These are phyloP conservation scores for Melitaea cinxia DNA, from an alignment of 1,140 invertebrate genomes.

Conservation along the genomic window DNA sequence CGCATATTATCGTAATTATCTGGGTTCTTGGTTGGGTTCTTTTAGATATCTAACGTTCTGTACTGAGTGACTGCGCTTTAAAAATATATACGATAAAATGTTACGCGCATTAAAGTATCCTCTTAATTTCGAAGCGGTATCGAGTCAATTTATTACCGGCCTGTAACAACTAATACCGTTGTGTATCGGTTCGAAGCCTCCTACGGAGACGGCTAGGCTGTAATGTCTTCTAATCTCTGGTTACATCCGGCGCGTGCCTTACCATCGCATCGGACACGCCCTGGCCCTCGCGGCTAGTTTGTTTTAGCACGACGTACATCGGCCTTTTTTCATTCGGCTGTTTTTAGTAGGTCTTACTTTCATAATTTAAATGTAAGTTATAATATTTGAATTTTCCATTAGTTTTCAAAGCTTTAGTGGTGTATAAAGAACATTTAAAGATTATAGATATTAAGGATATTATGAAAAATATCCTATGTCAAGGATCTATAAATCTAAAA, in stretches of 20 bases:
- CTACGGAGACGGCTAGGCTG: slow-evolving; percentile 24
- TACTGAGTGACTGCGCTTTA: too few species aligned
- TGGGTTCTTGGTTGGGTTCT: too few species aligned
- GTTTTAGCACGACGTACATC: slow-evolving; percentile 56
- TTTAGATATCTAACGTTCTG: too few species aligned
- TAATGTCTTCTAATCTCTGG: slow-evolving; percentile 41
- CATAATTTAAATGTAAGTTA: not conserved
- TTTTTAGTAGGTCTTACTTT: slow-evolving; percentile 16
- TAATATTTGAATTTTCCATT: not conserved
- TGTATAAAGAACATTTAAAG: too few species aligned
- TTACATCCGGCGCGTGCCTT: slow-evolving; percentile 57
- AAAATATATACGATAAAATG: not conserved
- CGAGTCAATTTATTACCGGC: slow-evolving; percentile 16
- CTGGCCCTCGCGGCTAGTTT: slow-evolving; percentile 59
- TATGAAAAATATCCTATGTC: too few species aligned
- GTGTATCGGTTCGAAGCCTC: slow-evolving; percentile 14
- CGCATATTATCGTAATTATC: too few species aligned
- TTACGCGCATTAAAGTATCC: not conserved
- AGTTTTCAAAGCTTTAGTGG: too few species aligned
- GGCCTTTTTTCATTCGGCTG: slow-evolving; percentile 3
- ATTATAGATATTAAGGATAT: too few species aligned
- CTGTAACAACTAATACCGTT: slow-evolving; percentile 33
- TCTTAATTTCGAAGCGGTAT: slow-evolving; percentile 23
- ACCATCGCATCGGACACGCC: slow-evolving; percentile 57
- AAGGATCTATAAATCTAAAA: too few species aligned